A percentile compares a stretch with the other conserved stretches of the same genome.
Evolutionary conservation across 2,797 vertebrate species (phyloP).

Genomic region (Sciaenops ocellatus): DNA sequence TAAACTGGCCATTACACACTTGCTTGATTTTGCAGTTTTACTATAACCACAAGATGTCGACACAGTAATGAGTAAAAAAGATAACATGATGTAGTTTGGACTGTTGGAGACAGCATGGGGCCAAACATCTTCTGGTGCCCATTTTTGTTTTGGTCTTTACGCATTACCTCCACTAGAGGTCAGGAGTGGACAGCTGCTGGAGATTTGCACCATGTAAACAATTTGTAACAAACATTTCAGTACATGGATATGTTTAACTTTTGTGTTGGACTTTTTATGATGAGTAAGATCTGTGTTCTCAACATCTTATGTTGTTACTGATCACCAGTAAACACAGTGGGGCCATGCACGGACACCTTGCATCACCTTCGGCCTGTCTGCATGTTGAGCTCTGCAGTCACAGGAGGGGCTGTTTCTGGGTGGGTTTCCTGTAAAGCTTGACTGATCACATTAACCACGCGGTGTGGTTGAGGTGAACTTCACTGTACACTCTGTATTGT

Average conservation of each 20-base stretch:
- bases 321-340: neutral
- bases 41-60: too few relatives aligned
- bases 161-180: slow-evolving; percentile 40
- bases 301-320: too few relatives aligned
- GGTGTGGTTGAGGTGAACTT: neutral
- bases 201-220: neutral
- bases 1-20: too few relatives aligned
- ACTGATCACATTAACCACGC: neutral
- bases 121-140: too few relatives aligned
- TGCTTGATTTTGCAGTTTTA: too few relatives aligned
- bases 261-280: neutral
- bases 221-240: neutral
- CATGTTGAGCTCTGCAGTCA: neutral
- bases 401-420: neutral
- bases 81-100: too few relatives aligned
- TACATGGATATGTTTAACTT: neutral
- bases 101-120: too few relatives aligned
- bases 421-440: slow-evolving; percentile 30
- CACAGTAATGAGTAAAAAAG: too few relatives aligned
- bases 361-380: neutral
- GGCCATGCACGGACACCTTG: neutral
- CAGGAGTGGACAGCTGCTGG: neutral
- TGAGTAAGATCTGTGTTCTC: neutral
- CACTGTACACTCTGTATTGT: neutral
- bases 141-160: neutral